phyloP scores from a whole-genome alignment of 2,113 vertebrate genomes.

The Cheirogaleus medius region DNA sequence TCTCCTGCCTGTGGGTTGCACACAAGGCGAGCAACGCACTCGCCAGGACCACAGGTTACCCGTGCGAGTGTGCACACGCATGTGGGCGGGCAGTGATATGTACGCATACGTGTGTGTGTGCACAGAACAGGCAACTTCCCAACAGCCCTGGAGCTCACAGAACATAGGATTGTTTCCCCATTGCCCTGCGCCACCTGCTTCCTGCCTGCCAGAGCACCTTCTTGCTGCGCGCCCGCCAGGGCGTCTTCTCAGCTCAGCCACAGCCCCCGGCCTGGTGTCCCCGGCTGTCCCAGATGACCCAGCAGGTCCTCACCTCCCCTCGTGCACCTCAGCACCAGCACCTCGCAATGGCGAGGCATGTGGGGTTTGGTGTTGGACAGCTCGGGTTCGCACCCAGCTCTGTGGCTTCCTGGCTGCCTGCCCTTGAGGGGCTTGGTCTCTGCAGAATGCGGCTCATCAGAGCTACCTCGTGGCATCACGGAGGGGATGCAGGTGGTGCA shows the following conservation, averaged over 20 bases:
- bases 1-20: neutral
- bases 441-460: neutral
- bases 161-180: neutral
- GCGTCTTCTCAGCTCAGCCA: neutral
- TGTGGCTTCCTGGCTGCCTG: neutral
- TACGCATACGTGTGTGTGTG: accelerated
- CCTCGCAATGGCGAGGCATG: neutral
- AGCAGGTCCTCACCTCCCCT: neutral
- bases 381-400: neutral
- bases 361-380: neutral
- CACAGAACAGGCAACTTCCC: neutral
- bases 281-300: neutral
- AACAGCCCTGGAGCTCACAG: neutral
- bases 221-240: accelerated
- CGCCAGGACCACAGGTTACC: neutral
- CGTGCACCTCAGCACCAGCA: neutral
- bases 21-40: neutral
- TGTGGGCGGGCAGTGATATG: neutral
- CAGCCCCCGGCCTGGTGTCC: neutral
- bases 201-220: neutral
- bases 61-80: too few relatives aligned
- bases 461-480: neutral
- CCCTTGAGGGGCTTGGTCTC: neutral
- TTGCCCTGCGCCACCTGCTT: neutral
- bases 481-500: neutral